Evolutionary conservation across 2,113 vertebrate genomes (phyloP).

Genomic region (Periophthalmodon schlosseri): DNA sequence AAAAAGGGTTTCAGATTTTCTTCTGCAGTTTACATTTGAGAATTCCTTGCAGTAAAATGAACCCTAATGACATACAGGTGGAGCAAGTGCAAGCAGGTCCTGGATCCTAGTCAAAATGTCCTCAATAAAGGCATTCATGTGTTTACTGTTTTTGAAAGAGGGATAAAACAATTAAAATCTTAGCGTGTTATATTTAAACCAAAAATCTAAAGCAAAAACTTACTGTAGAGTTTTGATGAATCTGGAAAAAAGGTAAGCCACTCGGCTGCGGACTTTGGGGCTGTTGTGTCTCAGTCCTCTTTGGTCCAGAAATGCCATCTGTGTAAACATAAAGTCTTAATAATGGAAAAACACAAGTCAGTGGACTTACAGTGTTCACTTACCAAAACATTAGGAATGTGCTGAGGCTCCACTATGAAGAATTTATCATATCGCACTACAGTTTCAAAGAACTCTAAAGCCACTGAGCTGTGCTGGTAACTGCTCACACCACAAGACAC

Average conservation of each 20-base stretch:
- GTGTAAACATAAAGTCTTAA: conserved; percentile 14
- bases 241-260: conserved; percentile 94
- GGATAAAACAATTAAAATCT: not conserved
- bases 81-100: conserved; percentile 90
- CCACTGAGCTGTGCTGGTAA: conserved; percentile 92
- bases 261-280: conserved; percentile 94
- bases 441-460: conserved; percentile 96
- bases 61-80: conserved; percentile 79
- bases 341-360: not conserved
- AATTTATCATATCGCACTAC: conserved; percentile 97
- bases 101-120: conserved; percentile 95
- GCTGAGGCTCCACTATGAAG: conserved; percentile 93
- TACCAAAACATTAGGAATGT: conserved; percentile 94
- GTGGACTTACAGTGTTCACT: conserved; percentile 43
- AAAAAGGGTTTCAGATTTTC: not conserved
- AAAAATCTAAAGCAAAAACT: conserved; percentile 61
- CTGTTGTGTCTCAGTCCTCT: conserved; percentile 92
- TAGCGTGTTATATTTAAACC: not conserved
- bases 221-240: conserved; percentile 97
- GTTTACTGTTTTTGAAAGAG: conserved; percentile 79
- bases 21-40: not conserved
- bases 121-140: conserved; percentile 95
- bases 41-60: not conserved
- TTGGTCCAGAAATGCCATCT: conserved; percentile 99
- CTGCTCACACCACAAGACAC: conserved; percentile 91